Percentiles rank a stretch among this genome's conserved stretches.
Evolutionary conservation across 2,797 vertebrate genomes (phyloP).

Genomic region (Aldrovandia affinis): DNA sequence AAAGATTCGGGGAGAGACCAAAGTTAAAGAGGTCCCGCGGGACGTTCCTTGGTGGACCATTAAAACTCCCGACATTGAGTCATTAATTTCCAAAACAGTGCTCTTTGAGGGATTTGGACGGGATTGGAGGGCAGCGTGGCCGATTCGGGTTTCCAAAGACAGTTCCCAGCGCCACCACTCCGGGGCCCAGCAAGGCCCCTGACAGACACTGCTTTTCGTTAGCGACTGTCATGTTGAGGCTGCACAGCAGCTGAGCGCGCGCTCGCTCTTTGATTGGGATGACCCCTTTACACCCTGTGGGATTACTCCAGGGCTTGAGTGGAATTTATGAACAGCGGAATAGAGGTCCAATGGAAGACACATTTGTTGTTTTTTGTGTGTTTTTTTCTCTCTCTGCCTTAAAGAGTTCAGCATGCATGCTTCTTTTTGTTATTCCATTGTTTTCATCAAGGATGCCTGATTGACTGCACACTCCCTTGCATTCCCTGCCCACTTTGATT

Average conservation of each 20-base stretch:
- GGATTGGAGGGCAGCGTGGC: neutral
- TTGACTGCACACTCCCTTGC: neutral
- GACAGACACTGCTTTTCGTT: conserved; percentile 12
- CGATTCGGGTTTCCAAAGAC: neutral
- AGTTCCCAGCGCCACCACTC: neutral
- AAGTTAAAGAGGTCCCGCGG: conserved; percentile 37
- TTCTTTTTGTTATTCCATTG: neutral
- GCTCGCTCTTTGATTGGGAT: neutral
- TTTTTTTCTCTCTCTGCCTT: neutral
- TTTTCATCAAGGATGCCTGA: neutral
- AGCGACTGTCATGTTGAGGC: neutral
- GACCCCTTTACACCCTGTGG: neutral
- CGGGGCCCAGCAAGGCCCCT: neutral
- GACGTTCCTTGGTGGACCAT: conserved; percentile 45
- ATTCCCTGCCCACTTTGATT: neutral
- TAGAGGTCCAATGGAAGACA: neutral
- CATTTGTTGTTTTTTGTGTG: too few relatives aligned
- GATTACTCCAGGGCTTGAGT: conserved; percentile 7
- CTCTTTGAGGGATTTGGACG: conserved; percentile 51
- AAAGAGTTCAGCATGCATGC: too few relatives aligned
- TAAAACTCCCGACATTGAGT: conserved; percentile 53
- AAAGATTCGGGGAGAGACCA: conserved; percentile 26
- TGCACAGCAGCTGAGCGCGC: neutral
- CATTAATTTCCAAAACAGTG: conserved; percentile 45
- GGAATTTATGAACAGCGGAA: neutral